Percentiles rank a stretch among this genome's conserved stretches.
Conservation (phyloP, 2,888 invertebrate species). For the Tetragnatha montana region DNA sequence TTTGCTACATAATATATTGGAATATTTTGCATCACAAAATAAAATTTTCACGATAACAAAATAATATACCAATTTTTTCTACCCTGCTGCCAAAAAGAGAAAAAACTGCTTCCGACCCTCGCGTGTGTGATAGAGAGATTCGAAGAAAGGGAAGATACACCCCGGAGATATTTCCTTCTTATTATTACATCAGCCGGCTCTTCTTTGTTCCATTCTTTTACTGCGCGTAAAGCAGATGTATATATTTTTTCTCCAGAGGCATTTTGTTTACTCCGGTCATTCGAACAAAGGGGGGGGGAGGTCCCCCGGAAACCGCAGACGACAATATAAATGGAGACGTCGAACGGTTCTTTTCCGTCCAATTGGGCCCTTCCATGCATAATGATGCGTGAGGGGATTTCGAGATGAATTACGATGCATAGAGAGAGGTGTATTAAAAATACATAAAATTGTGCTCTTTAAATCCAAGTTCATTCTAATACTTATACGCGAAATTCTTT, state of each 20-base stretch:
- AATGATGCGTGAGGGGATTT: no score
- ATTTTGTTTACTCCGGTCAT: constrained; percentile 45
- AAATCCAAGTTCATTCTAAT: no score
- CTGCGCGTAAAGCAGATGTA: constrained; percentile 42
- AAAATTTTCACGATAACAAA: background rate
- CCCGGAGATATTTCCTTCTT: constrained; percentile 27
- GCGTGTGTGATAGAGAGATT: constrained; percentile 30
- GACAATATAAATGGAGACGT: background rate
- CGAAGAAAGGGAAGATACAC: constrained; percentile 24
- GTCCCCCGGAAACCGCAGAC: constrained; percentile 15
- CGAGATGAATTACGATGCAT: no score
- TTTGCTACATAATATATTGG: no score
- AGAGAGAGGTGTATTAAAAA: no score
- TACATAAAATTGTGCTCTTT: no score
- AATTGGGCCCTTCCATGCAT: no score
- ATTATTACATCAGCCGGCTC: constrained; percentile 25
- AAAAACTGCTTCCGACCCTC: background rate
- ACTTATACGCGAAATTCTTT: no score
- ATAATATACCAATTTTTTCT: no score
- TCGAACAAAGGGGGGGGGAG: background rate
- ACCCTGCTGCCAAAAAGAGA: no score
- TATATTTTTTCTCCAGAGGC: constrained; percentile 26
- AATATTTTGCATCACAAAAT: constrained; percentile 12
- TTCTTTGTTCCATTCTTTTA: constrained; percentile 42
- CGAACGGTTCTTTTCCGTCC: no score